Conservation (phyloP, 2,888 invertebrate species). For the Cataglyphis rosenhaueri region DNA sequence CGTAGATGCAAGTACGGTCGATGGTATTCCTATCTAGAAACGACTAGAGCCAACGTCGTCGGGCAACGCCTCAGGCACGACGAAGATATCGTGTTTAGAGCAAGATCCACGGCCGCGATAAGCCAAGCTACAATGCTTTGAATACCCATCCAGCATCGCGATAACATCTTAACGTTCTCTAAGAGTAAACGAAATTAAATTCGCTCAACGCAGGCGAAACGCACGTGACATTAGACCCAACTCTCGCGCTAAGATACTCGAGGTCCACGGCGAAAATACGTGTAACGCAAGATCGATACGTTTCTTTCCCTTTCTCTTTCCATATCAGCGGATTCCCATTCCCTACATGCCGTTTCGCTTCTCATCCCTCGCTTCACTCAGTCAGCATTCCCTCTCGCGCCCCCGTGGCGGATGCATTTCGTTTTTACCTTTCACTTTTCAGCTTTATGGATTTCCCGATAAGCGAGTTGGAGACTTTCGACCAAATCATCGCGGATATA, state of each 20-base stretch:
- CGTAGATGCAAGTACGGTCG: constrained; percentile 61
- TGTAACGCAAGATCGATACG: constrained; percentile 72
- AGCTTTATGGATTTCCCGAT: constrained; percentile 62
- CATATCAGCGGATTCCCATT: constrained; percentile 38
- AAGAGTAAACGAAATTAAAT: constrained; percentile 83
- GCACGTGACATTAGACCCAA: constrained; percentile 53
- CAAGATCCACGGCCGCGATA: constrained; percentile 82
- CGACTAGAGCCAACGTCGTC: constrained; percentile 61
- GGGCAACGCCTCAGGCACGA: constrained; percentile 66
- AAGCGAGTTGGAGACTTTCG: constrained; percentile 57
- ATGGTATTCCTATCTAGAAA: constrained; percentile 70
- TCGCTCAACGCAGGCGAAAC: constrained; percentile 63
- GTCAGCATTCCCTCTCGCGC: constrained; percentile 49
- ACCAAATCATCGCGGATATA: constrained; percentile 23
- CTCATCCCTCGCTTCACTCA: constrained; percentile 57
- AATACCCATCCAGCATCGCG: constrained; percentile 81
- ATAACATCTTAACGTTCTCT: constrained; percentile 83
- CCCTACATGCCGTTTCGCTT: constrained; percentile 23
- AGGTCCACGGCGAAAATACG: constrained; percentile 62
- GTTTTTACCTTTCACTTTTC: constrained; percentile 71
- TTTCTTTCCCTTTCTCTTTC: constrained; percentile 72
- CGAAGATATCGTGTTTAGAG: constrained; percentile 79
- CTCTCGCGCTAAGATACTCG: constrained; percentile 21
- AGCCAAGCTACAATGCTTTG: constrained; percentile 81
- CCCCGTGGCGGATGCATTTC: constrained; percentile 58